These are phyloP conservation scores for Octonoba sinensis DNA, from an alignment of 2,888 invertebrate species.

Conservation along the genomic window DNA sequence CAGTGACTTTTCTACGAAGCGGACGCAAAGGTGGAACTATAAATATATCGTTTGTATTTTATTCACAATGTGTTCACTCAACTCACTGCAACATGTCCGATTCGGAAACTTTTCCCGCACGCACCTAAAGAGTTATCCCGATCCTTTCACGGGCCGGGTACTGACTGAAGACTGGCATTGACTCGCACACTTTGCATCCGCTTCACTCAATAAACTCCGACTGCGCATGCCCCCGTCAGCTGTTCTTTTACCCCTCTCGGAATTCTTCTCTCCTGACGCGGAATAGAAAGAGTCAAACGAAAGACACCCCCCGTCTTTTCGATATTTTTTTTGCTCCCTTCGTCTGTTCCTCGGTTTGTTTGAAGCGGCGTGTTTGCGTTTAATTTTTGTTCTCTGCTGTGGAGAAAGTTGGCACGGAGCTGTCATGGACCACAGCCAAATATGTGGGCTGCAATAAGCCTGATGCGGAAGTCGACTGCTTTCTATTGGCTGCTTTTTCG, in stretches of 20 bases:
- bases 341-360: constrained; percentile 30
- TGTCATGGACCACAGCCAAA: constrained; percentile 26
- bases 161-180: constrained; percentile 8
- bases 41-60: neutral
- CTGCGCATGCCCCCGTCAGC: constrained; percentile 31
- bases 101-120: constrained; percentile 1
- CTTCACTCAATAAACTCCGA: constrained; percentile 19
- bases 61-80: neutral
- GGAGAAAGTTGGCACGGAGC: constrained; percentile 8
- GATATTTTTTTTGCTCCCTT: neutral
- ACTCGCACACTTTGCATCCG: constrained; percentile 25
- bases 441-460: neutral
- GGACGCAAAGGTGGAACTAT: too few species aligned
- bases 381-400: neutral
- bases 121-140: neutral
- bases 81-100: neutral
- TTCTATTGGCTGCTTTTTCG: neutral
- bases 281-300: constrained; percentile 27
- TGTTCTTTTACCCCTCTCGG: constrained; percentile 18
- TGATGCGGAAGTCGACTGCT: constrained; percentile 1
- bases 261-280: constrained; percentile 29
- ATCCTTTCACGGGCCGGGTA: constrained; percentile 11
- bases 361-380: constrained; percentile 5
- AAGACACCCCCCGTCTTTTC: constrained; percentile 13
- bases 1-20: too few species aligned